These are phyloP conservation scores for Drosophila sp. DNA, from an alignment of 1,140 invertebrate species.

Conservation along the genomic window DNA sequence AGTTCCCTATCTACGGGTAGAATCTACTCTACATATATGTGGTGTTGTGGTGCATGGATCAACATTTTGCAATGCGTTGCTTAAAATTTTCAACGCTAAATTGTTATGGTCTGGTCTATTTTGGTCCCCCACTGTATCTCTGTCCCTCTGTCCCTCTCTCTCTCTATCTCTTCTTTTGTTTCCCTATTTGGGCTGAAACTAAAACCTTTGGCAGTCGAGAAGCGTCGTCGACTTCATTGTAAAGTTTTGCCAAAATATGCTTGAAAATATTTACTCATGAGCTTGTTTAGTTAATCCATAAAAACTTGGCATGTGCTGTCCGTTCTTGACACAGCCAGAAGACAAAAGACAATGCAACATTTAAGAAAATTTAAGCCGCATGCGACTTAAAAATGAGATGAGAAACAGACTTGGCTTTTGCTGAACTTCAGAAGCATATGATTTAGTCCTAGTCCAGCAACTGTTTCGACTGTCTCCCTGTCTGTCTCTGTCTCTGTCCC, in stretches of 20 bases:
- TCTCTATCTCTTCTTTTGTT: background rate
- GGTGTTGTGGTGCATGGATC: slow-evolving; percentile 17
- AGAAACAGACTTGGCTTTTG: slow-evolving; percentile 28
- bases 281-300: slow-evolving; percentile 81
- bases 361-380: slow-evolving; percentile 81
- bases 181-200: background rate
- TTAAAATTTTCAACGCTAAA: slow-evolving; percentile 76
- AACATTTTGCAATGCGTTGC: slow-evolving; percentile 75
- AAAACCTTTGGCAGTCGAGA: slow-evolving; percentile 20
- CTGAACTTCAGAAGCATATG: slow-evolving; percentile 62
- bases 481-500: no score
- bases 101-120: slow-evolving; percentile 61
- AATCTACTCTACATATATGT: background rate
- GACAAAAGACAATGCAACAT: slow-evolving; percentile 76
- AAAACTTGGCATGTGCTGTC: slow-evolving; percentile 67
- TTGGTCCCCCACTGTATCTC: no score
- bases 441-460: slow-evolving; percentile 57
- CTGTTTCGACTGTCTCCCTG: slow-evolving; percentile 30
- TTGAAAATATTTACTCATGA: slow-evolving; percentile 80
- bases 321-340: slow-evolving; percentile 12
- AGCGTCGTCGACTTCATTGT: slow-evolving; percentile 57
- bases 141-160: no score
- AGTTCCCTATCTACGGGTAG: background rate
- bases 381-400: slow-evolving; percentile 77
- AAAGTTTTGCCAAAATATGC: slow-evolving; percentile 74